Conservation (phyloP, 2,113 vertebrate genomes). For the Vombatus ursinus region DNA sequence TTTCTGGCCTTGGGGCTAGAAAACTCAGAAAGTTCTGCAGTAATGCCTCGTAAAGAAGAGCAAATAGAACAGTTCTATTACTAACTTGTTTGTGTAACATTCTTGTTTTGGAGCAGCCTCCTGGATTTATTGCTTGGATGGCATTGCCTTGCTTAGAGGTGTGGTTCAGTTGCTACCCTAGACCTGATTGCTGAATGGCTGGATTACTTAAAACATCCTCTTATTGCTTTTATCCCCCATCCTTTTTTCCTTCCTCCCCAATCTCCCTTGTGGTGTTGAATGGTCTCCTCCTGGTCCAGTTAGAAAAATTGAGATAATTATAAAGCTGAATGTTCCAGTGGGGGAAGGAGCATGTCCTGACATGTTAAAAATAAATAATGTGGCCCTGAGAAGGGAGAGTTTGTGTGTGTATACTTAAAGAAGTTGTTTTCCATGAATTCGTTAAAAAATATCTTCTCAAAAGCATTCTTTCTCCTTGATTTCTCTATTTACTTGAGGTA, state of each 20-base stretch:
- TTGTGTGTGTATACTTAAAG: background rate
- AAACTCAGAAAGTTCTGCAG: background rate
- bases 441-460: slow-evolving; percentile 64
- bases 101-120: background rate
- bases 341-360: background rate
- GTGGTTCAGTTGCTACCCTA: background rate
- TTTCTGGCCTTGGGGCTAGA: background rate
- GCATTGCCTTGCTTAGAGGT: background rate
- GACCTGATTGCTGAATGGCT: background rate
- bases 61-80: background rate
- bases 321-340: background rate
- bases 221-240: background rate
- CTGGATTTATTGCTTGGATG: background rate
- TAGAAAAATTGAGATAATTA: background rate
- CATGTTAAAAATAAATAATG: background rate
- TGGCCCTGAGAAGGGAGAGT: background rate
- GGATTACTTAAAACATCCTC: background rate
- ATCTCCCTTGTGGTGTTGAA: background rate
- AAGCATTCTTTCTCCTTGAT: background rate
- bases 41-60: background rate
- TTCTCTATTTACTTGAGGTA: background rate
- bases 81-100: background rate
- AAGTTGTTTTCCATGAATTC: background rate
- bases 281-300: background rate
- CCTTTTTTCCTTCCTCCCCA: background rate